Evolutionary conservation across 1,140 invertebrate species (phyloP).

Genomic region (Diorhabda elongata): DNA sequence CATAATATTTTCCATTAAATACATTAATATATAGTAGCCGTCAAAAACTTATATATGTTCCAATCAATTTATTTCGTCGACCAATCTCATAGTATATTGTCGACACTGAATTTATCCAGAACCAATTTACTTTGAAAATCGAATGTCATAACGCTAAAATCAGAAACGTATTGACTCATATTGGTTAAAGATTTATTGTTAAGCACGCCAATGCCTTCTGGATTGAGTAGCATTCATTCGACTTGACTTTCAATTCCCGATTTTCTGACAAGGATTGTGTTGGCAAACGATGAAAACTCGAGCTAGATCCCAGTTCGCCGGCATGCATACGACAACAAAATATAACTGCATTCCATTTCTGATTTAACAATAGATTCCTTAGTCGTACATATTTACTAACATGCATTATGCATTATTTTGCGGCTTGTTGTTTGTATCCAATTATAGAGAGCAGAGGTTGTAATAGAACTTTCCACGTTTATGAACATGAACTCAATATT

Average conservation of each 20-base stretch:
- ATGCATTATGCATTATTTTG: slow-evolving; percentile 14
- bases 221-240: neutral
- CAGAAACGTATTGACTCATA: neutral
- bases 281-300: slow-evolving; percentile 18
- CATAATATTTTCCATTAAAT: no score
- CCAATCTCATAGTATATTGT: no score
- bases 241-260: slow-evolving; percentile 13
- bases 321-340: slow-evolving; percentile 13
- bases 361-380: slow-evolving; percentile 14
- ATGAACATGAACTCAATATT: no score
- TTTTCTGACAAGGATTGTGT: slow-evolving; percentile 17
- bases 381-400: slow-evolving; percentile 7
- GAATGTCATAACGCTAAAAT: neutral
- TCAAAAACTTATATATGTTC: no score
- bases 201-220: slow-evolving; percentile 1
- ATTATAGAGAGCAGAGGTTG: neutral
- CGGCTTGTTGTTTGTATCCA: slow-evolving; percentile 11
- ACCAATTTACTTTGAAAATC: neutral
- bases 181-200: neutral
- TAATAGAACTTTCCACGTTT: neutral
- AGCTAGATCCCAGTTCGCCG: neutral
- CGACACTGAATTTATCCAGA: neutral
- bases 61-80: no score
- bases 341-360: slow-evolving; percentile 16
- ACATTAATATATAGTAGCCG: no score